Evolutionary conservation across 2,797 vertebrate genomes (phyloP), one percentile per base, ranked within the genome.

Genomic region (Halcyon smyrnensis): DNA sequence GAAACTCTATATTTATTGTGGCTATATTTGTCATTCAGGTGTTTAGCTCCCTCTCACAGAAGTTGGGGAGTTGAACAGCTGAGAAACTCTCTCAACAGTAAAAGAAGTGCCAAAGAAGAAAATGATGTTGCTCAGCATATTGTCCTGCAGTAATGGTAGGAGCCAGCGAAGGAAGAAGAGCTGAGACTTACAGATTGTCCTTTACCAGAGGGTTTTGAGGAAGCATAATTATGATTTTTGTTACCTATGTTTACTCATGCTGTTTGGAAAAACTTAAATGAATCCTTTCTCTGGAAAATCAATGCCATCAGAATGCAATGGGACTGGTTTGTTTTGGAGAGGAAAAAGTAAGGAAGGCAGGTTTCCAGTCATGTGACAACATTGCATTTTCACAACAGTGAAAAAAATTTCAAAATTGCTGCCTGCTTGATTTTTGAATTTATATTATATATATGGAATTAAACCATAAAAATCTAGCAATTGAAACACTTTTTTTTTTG

Each of bases 21-120:
- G 24, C 74, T 96, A 18, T 86, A 77, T 91, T 93, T 94, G 87
- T 87, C 83, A 78, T 85, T 93, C 43, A 77, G 50, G 37, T 62
- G 34, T 85, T 77, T 60, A 13, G 34, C 48, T 90, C 37, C 64
- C 36, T 45, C 18, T 71, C 34, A 14, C 41, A 83, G 71, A 89
- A 80, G 15, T 21, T 71, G 85, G 86, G 32, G 64, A 73, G 45
- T 8, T 82, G 36, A 86, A 56, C 18, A 62, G 37, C 56, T 82
- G 82, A 80, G 53, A n/a, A 27, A 6, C 6, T 70, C 4, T 59
- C 63, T 70, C 8, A 36, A 7, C 24, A 77, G 71, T 39, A 43
- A 74, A 70, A 60, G 45, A 69, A 50, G 25, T 51, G 59, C 60
- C 78, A 63, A 28, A 79, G 54, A 64, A 68, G 59, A 68, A 79